Percentiles rank a stretch among this genome's conserved stretches.
Evolutionary conservation across 2,888 invertebrate species (phyloP).

Genomic region (Lathronympha strigana): DNA sequence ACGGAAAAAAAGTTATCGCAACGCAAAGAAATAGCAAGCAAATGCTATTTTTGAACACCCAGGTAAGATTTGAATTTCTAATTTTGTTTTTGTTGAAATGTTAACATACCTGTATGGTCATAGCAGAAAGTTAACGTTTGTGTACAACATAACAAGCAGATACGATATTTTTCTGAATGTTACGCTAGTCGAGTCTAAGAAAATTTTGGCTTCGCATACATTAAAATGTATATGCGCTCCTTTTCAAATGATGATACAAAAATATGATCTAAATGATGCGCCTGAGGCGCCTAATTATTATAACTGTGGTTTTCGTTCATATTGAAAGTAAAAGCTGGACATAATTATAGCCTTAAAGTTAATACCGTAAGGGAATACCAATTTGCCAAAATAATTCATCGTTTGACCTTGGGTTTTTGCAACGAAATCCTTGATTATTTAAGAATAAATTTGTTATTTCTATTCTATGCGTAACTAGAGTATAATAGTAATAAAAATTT

Average conservation of each 20-base stretch:
- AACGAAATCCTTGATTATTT: too few relatives aligned
- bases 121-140: background rate
- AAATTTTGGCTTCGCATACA: background rate
- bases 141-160: background rate
- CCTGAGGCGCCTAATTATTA: conserved; percentile 24
- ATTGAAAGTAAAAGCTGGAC: background rate
- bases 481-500: too few relatives aligned
- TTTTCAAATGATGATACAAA: background rate
- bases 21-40: conserved; percentile 51
- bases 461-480: too few relatives aligned
- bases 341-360: too few relatives aligned
- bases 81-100: conserved; percentile 40
- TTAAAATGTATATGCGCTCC: background rate
- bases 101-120: background rate
- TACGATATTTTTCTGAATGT: background rate
- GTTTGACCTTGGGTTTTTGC: too few relatives aligned
- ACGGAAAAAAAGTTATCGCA: conserved; percentile 16
- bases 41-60: conserved; percentile 50
- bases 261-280: too few relatives aligned
- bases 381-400: too few relatives aligned
- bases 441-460: too few relatives aligned
- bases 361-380: too few relatives aligned
- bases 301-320: background rate
- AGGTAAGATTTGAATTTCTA: conserved; percentile 43
- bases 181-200: background rate